Conservation (phyloP, 2,797 vertebrate genomes). For the Helicolenus hilgendorfi region DNA sequence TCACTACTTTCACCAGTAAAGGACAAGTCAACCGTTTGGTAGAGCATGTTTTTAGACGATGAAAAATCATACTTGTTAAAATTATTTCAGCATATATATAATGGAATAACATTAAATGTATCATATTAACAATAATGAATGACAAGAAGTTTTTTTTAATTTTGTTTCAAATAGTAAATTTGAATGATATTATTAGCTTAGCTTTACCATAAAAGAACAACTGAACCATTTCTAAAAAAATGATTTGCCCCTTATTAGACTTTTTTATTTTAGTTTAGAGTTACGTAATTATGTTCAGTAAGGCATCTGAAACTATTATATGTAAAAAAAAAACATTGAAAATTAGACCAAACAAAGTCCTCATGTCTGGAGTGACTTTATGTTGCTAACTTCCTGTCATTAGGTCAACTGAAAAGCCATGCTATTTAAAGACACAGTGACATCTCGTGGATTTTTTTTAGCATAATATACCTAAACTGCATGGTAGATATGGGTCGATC, state of each 20-base stretch:
- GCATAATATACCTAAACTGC: no score
- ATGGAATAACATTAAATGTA: not conserved
- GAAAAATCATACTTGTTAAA: not conserved
- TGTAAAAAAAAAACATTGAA: not conserved
- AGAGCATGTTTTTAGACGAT: not conserved
- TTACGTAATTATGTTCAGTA: not conserved
- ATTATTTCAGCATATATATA: not conserved
- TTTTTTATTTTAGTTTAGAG: no score
- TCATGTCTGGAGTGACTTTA: no score
- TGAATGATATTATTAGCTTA: not conserved
- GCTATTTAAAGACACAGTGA: no score
- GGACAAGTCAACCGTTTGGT: not conserved
- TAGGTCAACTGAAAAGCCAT: fast-evolving
- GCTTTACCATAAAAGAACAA: not conserved
- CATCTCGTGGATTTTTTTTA: no score
- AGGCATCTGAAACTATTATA: not conserved
- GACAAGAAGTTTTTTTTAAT: no score
- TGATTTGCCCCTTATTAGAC: fast-evolving
- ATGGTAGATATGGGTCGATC: no score
- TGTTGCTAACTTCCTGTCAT: no score
- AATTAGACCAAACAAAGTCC: no score
- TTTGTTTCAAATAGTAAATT: not conserved
- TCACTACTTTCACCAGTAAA: not conserved
- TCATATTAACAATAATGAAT: not conserved
- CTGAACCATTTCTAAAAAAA: not conserved